Base-by-base conservation (phyloP, 1,140 invertebrate genomes). In the Mesaphorura yosii region DNA sequence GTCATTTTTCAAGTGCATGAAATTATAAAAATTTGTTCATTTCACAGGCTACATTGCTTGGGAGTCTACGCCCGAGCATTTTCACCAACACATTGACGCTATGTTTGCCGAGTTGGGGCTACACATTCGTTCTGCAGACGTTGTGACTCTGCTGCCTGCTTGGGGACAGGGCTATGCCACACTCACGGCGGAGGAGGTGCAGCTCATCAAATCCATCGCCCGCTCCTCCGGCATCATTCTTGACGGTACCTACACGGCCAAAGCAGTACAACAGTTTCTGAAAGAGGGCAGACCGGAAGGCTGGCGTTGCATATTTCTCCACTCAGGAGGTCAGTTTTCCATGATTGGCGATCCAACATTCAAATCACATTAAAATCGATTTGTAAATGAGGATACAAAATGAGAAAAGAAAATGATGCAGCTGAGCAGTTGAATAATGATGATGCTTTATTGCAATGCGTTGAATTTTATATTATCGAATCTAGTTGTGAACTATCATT, bases 31-130 rank as follows among this genome's bases (percentile, higher is more conserved):
- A n/a, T n/a, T n/a, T n/a, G n/a, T n/a, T n/a, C n/a, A n/a, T n/a
- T n/a, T n/a, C n/a, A n/a, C n/a, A n/a, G n/a, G 48, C 4, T 49
- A 7, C 48, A 49, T 49, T 22, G 48, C 20, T 15, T 49, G 48
- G 48, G 48, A 41, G 19, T 38, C 27, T 10, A 38, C 15, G 10
- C 48, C 31, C 6, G 29, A 4, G 4, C 20, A 49, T 20, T 49
- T 49, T 22, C 26, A 41, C 12, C 6, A 46, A 6, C 39, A 49
- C 20, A 22, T 49, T 17, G 25, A 49, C 12, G 31, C 34, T 4
- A 49, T 40, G n/a, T 41, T 49, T 10, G 10, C 6, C 6, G 5
- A 42, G 17, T 6, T 42, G 40, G 40, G 40, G 23, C 7, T 42
- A 42, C 17, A 42, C 6, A 6, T 10, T 6, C 10, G 17, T 19